Evolutionary conservation across 92 coral and sea anemone species (phyloP).

Genomic region (Heteractis magnifica): DNA sequence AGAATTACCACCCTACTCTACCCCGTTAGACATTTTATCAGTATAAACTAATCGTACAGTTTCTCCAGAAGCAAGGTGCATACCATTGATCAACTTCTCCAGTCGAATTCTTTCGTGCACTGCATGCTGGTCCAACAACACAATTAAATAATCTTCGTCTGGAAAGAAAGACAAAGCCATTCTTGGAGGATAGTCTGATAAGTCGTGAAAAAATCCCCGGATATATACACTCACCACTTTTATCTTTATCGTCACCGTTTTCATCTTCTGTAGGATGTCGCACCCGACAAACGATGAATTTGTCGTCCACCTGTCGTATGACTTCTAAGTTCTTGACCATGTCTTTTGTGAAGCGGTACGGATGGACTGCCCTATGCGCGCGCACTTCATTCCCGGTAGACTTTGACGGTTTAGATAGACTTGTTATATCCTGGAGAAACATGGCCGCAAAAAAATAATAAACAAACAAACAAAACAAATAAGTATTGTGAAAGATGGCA

Average conservation of each 20-base stretch:
- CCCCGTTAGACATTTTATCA: too few species aligned
- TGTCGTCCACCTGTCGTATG: slow-evolving; percentile 84
- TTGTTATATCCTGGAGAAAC: slow-evolving; percentile 50
- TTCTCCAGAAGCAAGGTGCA: not conserved
- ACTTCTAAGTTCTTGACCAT: slow-evolving; percentile 73
- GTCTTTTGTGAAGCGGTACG: slow-evolving; percentile 80
- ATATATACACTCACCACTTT: not conserved
- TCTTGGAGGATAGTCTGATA: not conserved
- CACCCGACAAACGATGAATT: slow-evolving; percentile 80
- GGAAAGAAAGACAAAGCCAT: not conserved
- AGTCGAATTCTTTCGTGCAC: slow-evolving; percentile 94
- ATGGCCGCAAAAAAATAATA: not conserved
- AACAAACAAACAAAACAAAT: not conserved
- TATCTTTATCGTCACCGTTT: not conserved
- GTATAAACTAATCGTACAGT: too few species aligned
- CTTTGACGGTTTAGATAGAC: slow-evolving; percentile 44
- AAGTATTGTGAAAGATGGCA: not conserved
- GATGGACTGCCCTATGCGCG: slow-evolving; percentile 59
- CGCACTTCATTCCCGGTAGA: slow-evolving; percentile 44
- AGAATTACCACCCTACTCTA: not conserved
- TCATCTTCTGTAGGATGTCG: slow-evolving; percentile 1
- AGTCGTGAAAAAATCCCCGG: too few species aligned
- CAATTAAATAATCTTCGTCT: slow-evolving; percentile 57
- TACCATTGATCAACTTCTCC: slow-evolving; percentile 56
- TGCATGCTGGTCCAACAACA: slow-evolving; percentile 93